phyloP scores from a whole-genome alignment of 2,113 vertebrate species.

The Suncus etruscus region DNA sequence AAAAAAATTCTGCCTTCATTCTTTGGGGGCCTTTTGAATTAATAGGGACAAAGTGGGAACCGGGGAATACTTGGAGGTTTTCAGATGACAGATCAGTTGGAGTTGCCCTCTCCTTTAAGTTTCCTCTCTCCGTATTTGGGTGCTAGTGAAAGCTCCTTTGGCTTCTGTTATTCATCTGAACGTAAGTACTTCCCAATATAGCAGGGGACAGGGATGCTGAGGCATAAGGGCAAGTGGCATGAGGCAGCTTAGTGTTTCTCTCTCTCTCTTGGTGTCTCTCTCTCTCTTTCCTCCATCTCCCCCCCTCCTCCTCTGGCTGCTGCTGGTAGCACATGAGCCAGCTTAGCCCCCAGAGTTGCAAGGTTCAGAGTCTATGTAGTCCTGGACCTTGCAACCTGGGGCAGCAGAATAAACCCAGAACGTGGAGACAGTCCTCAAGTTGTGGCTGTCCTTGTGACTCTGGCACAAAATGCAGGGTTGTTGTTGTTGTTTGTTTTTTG shows the following conservation, averaged over 20 bases:
- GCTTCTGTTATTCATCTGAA: conserved; percentile 12
- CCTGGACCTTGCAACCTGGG: background rate
- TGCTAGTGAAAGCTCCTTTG: background rate
- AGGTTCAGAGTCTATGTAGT: too few species aligned
- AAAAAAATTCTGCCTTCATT: background rate
- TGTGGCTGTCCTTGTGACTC: background rate
- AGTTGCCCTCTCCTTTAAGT: conserved; percentile 33
- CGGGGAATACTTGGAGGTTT: conserved; percentile 20
- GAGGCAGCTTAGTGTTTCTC: background rate
- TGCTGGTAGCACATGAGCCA: background rate
- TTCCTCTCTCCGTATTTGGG: conserved; percentile 23
- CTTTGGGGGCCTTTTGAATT: conserved; percentile 6
- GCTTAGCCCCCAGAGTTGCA: too few species aligned
- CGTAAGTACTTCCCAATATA: conserved; percentile 25
- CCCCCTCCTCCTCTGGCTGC: too few species aligned
- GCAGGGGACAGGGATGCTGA: background rate
- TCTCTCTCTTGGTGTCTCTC: background rate
- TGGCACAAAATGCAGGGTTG: background rate
- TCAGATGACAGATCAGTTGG: conserved; percentile 9
- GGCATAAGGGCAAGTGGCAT: background rate
- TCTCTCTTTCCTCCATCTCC: background rate
- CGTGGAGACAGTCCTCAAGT: too few species aligned
- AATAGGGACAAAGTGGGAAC: background rate
- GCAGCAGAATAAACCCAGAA: background rate
- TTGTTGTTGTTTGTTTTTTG: too few species aligned